These are phyloP conservation scores for Lucilia sericata DNA, from an alignment of 1,140 invertebrate species.

Conservation along the genomic window DNA sequence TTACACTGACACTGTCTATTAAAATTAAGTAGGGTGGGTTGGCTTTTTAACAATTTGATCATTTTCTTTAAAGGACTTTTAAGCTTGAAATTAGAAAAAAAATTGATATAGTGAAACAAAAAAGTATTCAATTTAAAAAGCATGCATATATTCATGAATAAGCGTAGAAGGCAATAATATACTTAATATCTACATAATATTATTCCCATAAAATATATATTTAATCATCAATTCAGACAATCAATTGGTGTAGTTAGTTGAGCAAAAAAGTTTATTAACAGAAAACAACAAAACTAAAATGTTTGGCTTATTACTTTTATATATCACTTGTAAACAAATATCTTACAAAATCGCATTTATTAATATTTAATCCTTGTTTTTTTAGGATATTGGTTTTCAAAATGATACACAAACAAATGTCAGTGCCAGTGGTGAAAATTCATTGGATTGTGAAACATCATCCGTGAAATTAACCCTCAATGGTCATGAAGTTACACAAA, in stretches of 20 bases:
- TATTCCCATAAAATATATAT: neutral
- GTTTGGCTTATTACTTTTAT: conserved; percentile 30
- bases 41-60: neutral
- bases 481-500: conserved; percentile 22
- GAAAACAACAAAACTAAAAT: conserved; percentile 15
- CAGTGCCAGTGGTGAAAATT: conserved; percentile 55
- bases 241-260: conserved; percentile 26
- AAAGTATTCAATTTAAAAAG: neutral
- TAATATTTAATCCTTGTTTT: conserved; percentile 40
- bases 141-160: neutral
- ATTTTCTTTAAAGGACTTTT: neutral
- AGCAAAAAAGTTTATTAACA: neutral
- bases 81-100: conserved; percentile 38
- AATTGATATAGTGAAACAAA: conserved; percentile 6
- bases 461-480: conserved; percentile 29
- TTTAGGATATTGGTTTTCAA: conserved; percentile 79
- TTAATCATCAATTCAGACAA: neutral
- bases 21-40: conserved; percentile 34
- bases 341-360: neutral
- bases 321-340: too few species aligned
- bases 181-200: too few species aligned
- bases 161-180: neutral
- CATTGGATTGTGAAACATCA: conserved; percentile 67
- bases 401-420: conserved; percentile 78
- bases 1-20: conserved; percentile 38